These are phyloP conservation scores for Unio pictorum DNA, from an alignment of 2,888 invertebrate species.

Conservation along the genomic window DNA sequence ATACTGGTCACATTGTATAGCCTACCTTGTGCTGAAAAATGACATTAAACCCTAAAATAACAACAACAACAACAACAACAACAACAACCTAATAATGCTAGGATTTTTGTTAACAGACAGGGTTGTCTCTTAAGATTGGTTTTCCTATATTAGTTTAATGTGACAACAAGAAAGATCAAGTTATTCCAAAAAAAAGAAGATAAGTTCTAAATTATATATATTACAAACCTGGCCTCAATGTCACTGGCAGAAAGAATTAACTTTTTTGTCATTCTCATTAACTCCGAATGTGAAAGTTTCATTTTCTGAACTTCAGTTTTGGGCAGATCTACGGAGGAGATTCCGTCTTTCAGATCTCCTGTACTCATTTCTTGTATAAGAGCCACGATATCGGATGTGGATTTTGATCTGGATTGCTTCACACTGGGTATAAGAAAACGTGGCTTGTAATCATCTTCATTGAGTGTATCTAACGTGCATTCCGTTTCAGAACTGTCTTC, in stretches of 20 bases:
- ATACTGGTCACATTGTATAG: too few species aligned
- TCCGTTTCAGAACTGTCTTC: conserved; percentile 23
- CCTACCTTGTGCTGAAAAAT: too few species aligned
- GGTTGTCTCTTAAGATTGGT: too few species aligned
- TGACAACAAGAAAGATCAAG: too few species aligned
- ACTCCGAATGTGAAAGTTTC: conserved; percentile 53
- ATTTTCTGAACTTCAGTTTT: conserved; percentile 35
- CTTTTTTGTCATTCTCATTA: conserved; percentile 69
- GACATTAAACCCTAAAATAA: too few species aligned
- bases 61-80: too few species aligned
- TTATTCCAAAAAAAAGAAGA: too few species aligned
- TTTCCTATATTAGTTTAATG: too few species aligned
- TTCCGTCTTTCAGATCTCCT: conserved; percentile 59
- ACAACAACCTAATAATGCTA: too few species aligned
- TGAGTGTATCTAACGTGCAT: conserved; percentile 16
- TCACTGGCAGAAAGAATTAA: conserved; percentile 66
- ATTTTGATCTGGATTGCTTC: conserved; percentile 41
- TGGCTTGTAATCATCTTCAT: conserved; percentile 28
- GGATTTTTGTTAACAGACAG: too few species aligned
- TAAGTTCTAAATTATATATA: too few species aligned
- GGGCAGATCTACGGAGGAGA: conserved; percentile 64
- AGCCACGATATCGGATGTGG: conserved; percentile 55
- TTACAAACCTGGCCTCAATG: conserved; percentile 71
- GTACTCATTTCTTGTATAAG: conserved; percentile 52
- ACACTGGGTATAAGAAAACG: conserved; percentile 7